phyloP scores from a whole-genome alignment of 1,140 invertebrate genomes.

The Drosophila asahinai region DNA sequence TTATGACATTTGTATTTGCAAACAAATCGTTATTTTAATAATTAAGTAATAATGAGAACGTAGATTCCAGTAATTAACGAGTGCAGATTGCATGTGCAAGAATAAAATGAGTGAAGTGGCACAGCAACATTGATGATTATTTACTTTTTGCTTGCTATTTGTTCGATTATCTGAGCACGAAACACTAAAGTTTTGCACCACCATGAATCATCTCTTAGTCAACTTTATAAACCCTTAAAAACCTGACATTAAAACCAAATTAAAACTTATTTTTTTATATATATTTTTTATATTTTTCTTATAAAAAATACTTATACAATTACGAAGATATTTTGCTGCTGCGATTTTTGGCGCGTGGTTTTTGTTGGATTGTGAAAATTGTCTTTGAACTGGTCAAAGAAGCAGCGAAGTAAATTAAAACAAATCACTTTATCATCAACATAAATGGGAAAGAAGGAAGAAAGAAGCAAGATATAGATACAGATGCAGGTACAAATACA shows the following conservation, averaged over 20 bases:
- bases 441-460: constrained; percentile 25
- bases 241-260: not conserved
- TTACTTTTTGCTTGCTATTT: not conserved
- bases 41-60: constrained; percentile 20
- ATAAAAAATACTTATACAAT: constrained; percentile 85
- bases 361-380: constrained; percentile 57
- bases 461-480: constrained; percentile 6
- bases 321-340: constrained; percentile 82
- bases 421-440: constrained; percentile 76
- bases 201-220: not conserved
- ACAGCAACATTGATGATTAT: constrained; percentile 3
- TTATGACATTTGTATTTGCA: constrained; percentile 9
- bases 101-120: constrained; percentile 33
- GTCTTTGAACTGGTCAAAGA: constrained; percentile 64
- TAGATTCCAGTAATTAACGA: constrained; percentile 26
- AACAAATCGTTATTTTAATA: constrained; percentile 14
- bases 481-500: not conserved
- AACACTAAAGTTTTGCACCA: not conserved
- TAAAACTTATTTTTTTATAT: constrained; percentile 32
- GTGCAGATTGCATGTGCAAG: constrained; percentile 5
- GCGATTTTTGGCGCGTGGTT: constrained; percentile 77
- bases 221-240: not conserved
- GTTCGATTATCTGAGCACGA: not conserved
- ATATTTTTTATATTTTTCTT: constrained; percentile 84
- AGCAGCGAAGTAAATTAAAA: constrained; percentile 74